Percentiles rank a stretch among this genome's conserved stretches.
Conservation (phyloP, 2,797 vertebrate species). For the Neostethus bicornis region DNA sequence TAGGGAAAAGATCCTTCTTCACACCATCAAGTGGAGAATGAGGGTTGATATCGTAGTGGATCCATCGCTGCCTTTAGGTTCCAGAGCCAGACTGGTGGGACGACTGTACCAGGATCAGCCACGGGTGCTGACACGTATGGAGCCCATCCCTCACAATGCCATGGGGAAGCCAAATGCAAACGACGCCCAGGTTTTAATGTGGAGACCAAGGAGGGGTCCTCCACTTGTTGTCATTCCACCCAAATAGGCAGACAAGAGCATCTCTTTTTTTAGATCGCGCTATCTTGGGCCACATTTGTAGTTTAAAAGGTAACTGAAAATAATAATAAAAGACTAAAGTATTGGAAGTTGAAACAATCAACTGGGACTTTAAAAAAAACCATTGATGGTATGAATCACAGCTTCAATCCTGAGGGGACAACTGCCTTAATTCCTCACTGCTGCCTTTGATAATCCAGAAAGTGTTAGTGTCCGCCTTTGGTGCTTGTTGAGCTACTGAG, state of each 20-base stretch:
- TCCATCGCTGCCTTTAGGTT: constrained; percentile 89
- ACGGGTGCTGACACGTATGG: constrained; percentile 92
- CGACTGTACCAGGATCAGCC: constrained; percentile 96
- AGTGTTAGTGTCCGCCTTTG: constrained; percentile 49
- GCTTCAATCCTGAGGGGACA: constrained; percentile 61
- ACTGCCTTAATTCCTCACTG: constrained; percentile 80
- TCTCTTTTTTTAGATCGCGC: constrained; percentile 13
- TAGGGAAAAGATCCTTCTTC: constrained; percentile 92
- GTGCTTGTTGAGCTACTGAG: constrained; percentile 43
- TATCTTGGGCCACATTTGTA: constrained; percentile 18
- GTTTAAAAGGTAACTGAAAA: constrained; percentile 22
- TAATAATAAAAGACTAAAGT: constrained; percentile 20
- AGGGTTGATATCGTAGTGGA: constrained; percentile 94
- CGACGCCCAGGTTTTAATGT: constrained; percentile 98
- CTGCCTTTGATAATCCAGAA: constrained; percentile 76
- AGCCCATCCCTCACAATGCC: constrained; percentile 92
- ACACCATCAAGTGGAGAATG: constrained; percentile 99
- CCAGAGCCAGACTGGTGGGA: constrained; percentile 89
- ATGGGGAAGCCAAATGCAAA: constrained; percentile 97
- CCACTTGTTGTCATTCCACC: constrained; percentile 94
- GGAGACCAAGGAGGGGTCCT: constrained; percentile 92
- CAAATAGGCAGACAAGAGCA: constrained; percentile 79
- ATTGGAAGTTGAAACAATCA: too few species aligned
- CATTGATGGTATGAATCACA: constrained; percentile 35
- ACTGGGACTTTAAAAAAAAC: constrained; percentile 10